Conservation (phyloP, 2,797 vertebrate genomes). For the Chelmon rostratus region DNA sequence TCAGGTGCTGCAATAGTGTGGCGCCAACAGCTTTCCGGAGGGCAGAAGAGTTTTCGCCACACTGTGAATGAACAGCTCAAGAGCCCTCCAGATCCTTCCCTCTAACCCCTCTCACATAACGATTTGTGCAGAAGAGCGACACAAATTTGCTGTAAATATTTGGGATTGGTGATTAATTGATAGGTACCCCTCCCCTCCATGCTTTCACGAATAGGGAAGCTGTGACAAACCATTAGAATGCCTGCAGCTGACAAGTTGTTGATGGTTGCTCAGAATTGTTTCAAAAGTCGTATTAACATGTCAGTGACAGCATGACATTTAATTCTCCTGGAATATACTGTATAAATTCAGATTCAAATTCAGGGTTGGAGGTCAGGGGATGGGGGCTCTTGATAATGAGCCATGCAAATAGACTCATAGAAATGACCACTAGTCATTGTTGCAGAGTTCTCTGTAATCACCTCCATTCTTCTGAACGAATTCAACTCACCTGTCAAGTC, state of each 20-base stretch:
- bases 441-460: conserved; percentile 65
- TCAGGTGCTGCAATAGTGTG: conserved; percentile 92
- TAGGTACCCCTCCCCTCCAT: neutral
- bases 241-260: conserved; percentile 24
- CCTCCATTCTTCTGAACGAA: conserved; percentile 61
- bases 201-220: conserved; percentile 11
- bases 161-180: conserved; percentile 39
- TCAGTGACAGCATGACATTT: conserved; percentile 9
- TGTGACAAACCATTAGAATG: conserved; percentile 11
- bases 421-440: conserved; percentile 70
- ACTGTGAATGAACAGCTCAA: conserved; percentile 76
- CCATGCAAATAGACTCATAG: conserved; percentile 74
- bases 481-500: conserved; percentile 51
- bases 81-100: conserved; percentile 60
- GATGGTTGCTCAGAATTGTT: conserved; percentile 26
- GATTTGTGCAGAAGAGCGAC: conserved; percentile 19
- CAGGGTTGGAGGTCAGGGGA: conserved; percentile 66
- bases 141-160: conserved; percentile 63
- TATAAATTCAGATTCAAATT: conserved; percentile 16
- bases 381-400: conserved; percentile 68
- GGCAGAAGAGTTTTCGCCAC: conserved; percentile 69
- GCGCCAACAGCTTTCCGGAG: conserved; percentile 50
- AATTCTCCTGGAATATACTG: neutral
- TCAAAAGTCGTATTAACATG: conserved; percentile 2
- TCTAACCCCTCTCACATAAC: conserved; percentile 53